Evolutionary conservation across 2,797 vertebrate genomes (phyloP).

Genomic region (Platalea minor): DNA sequence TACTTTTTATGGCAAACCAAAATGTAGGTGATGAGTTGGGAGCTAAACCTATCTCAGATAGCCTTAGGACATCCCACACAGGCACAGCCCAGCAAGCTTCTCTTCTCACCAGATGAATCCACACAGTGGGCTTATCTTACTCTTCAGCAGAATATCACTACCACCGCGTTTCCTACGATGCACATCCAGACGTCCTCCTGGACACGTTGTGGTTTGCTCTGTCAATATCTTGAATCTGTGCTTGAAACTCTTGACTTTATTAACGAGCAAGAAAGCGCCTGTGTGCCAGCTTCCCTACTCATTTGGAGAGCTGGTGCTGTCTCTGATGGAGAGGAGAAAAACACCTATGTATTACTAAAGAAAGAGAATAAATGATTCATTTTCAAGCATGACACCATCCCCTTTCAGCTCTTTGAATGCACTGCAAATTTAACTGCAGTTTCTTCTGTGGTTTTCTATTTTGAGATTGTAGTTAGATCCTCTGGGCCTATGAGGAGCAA

Average conservation of each 20-base stretch:
- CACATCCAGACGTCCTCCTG: neutral
- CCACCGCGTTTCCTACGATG: fast-evolving
- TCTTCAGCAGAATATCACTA: neutral
- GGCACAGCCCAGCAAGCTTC: neutral
- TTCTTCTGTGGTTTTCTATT: constrained; percentile 42
- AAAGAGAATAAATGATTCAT: constrained; percentile 42
- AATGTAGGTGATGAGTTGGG: neutral
- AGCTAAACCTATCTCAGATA: neutral
- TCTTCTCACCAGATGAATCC: neutral
- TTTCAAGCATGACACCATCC: constrained; percentile 10
- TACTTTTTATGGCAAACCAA: neutral
- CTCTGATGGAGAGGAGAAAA: neutral
- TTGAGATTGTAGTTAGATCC: constrained; percentile 25
- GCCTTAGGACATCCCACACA: neutral
- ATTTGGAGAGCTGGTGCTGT: neutral
- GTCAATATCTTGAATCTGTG: neutral
- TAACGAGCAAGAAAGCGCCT: neutral
- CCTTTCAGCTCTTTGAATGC: constrained; percentile 11
- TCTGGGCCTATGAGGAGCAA: neutral
- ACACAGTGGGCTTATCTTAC: neutral
- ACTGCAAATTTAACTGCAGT: constrained; percentile 61
- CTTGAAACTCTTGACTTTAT: constrained; percentile 17
- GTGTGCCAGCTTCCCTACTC: neutral
- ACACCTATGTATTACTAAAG: neutral
- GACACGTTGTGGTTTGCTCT: neutral